Evolutionary conservation across 2,797 vertebrate species (phyloP).

Genomic region (Sylvilagus floridanus): DNA sequence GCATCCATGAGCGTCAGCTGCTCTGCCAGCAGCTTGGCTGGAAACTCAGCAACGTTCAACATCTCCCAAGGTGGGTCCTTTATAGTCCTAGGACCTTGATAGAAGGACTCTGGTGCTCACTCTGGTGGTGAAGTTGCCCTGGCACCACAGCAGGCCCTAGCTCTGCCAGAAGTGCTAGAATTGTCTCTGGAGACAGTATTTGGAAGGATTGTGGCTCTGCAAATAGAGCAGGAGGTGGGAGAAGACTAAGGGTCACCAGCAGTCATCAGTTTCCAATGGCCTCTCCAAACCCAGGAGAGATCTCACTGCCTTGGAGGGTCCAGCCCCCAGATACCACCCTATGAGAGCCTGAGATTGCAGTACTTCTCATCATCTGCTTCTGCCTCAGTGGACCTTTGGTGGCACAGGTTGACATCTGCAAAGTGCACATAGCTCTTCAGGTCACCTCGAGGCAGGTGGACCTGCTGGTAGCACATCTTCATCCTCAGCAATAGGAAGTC

Average conservation of each 20-base stretch:
- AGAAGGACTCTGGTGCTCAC: conserved; percentile 68
- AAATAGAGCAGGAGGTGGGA: neutral
- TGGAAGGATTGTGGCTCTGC: neutral
- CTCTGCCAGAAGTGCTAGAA: too few species aligned
- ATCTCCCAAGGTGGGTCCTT: conserved; percentile 79
- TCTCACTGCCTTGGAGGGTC: neutral
- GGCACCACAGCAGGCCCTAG: neutral
- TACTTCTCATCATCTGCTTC: neutral
- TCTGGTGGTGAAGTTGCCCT: neutral
- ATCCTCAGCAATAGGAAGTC: neutral
- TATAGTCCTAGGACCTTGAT: conserved; percentile 91
- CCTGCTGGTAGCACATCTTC: accelerated
- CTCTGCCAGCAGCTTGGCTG: neutral
- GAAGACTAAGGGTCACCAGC: neutral
- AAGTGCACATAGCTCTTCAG: too few species aligned
- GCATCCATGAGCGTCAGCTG: neutral
- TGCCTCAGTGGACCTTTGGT: too few species aligned
- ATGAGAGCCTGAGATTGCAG: too few species aligned
- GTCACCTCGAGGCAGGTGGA: too few species aligned
- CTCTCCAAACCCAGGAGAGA: neutral
- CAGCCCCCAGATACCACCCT: neutral
- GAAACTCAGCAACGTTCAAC: accelerated
- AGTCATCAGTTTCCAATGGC: neutral
- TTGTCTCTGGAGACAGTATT: neutral
- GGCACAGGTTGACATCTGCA: neutral